phyloP scores from a whole-genome alignment of 2,888 invertebrate species.

The Zele albiditarsus region DNA sequence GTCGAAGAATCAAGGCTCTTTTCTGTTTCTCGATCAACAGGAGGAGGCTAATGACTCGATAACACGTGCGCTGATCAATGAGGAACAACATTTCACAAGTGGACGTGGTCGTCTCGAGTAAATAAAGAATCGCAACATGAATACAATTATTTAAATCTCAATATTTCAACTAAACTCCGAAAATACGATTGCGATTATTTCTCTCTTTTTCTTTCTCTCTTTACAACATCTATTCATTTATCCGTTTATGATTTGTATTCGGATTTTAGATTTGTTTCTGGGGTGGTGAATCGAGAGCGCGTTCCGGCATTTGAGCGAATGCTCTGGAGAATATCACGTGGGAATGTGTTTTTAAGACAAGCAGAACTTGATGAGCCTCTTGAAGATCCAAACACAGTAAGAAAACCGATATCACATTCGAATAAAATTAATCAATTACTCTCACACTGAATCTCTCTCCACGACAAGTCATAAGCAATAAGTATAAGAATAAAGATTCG shows the following conservation, averaged over 20 bases:
- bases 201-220: not conserved
- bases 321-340: slow-evolving; percentile 94
- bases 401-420: slow-evolving; percentile 53
- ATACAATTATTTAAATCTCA: not conserved
- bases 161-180: no score
- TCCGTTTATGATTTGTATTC: slow-evolving; percentile 30
- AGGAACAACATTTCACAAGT: slow-evolving; percentile 69
- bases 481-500: slow-evolving; percentile 36
- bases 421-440: slow-evolving; percentile 8
- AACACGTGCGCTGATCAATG: slow-evolving; percentile 76
- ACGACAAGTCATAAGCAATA: not conserved
- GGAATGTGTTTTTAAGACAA: slow-evolving; percentile 91
- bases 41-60: slow-evolving; percentile 80
- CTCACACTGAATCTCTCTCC: not conserved
- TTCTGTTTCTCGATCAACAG: slow-evolving; percentile 74
- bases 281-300: slow-evolving; percentile 91
- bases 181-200: not conserved
- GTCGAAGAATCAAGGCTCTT: slow-evolving; percentile 70
- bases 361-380: slow-evolving; percentile 88
- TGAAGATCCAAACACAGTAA: slow-evolving; percentile 89
- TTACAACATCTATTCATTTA: not conserved
- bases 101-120: slow-evolving; percentile 72
- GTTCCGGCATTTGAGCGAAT: slow-evolving; percentile 93
- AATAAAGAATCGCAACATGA: slow-evolving; percentile 49
- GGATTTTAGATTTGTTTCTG: slow-evolving; percentile 87